Evolutionary conservation across 2,797 vertebrate genomes (phyloP).

Genomic region (Leptoclinus maculatus): DNA sequence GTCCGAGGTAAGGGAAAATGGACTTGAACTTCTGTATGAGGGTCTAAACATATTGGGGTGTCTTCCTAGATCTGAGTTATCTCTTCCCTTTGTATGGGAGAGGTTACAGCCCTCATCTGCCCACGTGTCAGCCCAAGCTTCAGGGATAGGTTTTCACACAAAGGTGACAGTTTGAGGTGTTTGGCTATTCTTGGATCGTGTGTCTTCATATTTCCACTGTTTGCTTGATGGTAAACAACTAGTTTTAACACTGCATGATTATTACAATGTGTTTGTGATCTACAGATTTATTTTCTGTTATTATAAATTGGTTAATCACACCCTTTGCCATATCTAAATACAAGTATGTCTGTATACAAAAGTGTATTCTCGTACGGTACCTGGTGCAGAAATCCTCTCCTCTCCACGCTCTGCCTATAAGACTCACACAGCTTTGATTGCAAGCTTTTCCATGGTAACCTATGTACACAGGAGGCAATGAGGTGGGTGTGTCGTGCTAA

Average conservation of each 20-base stretch:
- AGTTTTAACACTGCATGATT: slow-evolving; percentile 54
- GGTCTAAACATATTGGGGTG: slow-evolving; percentile 50
- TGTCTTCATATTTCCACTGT: slow-evolving; percentile 58
- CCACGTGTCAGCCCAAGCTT: slow-evolving; percentile 42
- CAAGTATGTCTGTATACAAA: background rate
- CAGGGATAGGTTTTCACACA: slow-evolving; percentile 65
- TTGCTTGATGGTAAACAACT: slow-evolving; percentile 53
- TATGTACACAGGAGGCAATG: slow-evolving; percentile 66
- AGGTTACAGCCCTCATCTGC: slow-evolving; percentile 50
- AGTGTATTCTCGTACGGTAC: slow-evolving; percentile 30
- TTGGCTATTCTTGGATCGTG: slow-evolving; percentile 57
- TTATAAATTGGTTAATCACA: background rate
- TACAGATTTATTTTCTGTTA: background rate
- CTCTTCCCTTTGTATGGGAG: slow-evolving; percentile 45
- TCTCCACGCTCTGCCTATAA: slow-evolving; percentile 38
- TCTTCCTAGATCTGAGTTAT: slow-evolving; percentile 42
- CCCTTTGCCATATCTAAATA: background rate
- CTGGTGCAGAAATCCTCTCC: slow-evolving; percentile 38
- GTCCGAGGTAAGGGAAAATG: slow-evolving; percentile 59
- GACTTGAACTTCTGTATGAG: slow-evolving; percentile 59
- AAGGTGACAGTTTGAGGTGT: slow-evolving; percentile 50
- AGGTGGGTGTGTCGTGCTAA: slow-evolving; percentile 60
- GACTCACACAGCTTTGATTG: slow-evolving; percentile 56
- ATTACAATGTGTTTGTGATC: background rate
- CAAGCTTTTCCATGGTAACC: slow-evolving; percentile 76